Base-by-base conservation (phyloP, 2,113 vertebrate genomes). In the Syngnathus floridae region DNA sequence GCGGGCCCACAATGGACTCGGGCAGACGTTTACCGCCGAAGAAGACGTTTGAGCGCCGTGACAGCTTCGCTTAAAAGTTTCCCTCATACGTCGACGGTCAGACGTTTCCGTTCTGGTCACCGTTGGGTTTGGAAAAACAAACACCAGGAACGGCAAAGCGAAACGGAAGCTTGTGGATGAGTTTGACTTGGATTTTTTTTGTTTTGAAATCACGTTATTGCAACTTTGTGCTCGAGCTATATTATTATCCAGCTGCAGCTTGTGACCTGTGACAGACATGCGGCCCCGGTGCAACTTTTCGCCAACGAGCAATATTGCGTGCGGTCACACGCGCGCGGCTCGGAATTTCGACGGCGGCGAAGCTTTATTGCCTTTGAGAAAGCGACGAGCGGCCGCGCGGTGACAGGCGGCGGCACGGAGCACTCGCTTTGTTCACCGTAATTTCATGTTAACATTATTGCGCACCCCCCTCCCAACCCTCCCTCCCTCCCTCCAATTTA, bases 341-440 rank as follows among this genome's bases (percentile, higher is more conserved):
- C 9, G 19, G 65, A 69, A 49, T 75, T 56, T 52, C 61, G 22
- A 62, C 36, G 60, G 66, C 77, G n/a, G n/a, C 3, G 51, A 22
- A 73, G 64, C 64, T 82, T 84, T 78, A 68, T 78, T 81, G 70
- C 48, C 8, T 74, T 79, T 84, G 86, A 89, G 80, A 73, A 85
- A 90, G 76, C 80, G 81, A 70, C 63, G 75, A 71, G 66, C 73
- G 65, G 76, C 81, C 72, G 74, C 61, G 81, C 81, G 78, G 72
- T 90, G 91, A 91, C 90, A 91, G 84, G 79, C 80, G 78, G 70
- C 82, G 83, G 84, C 82, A 84, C 81, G 86, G 86, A 83, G 77
- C 86, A 87, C 79, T 86, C 79, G 76, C 87, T 88, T 89, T 88
- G 82, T 73, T 79, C 84, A 52, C 79, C 87, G 86, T 90, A 90